These are phyloP conservation scores for Diaprepes abbreviatus DNA, from an alignment of 2,888 invertebrate genomes.

Conservation along the genomic window DNA sequence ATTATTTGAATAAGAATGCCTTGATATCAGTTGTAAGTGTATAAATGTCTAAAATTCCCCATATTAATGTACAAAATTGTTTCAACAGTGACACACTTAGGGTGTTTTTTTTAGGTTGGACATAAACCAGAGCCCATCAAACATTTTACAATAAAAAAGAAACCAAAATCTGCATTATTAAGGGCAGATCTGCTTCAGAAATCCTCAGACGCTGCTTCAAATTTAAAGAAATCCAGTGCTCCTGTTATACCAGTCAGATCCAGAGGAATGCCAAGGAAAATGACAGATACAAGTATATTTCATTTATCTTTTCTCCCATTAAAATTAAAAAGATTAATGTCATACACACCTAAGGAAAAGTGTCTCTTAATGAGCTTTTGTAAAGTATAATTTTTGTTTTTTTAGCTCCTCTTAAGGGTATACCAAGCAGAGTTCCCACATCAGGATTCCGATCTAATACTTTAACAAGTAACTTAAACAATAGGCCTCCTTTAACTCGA, in stretches of 20 bases:
- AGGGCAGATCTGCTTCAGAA: slow-evolving; percentile 92
- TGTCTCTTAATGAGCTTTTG: too few species aligned
- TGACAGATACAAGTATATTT: slow-evolving; percentile 97
- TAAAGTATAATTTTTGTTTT: too few species aligned
- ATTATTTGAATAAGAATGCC: slow-evolving; percentile 95
- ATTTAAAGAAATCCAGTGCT: slow-evolving; percentile 89
- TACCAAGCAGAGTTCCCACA: slow-evolving; percentile 85
- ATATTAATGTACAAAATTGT: neutral
- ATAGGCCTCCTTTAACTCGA: slow-evolving; percentile 73
- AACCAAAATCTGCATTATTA: slow-evolving; percentile 94
- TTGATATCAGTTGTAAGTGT: slow-evolving; percentile 85
- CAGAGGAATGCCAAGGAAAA: slow-evolving; percentile 92
- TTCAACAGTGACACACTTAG: neutral
- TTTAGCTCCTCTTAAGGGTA: slow-evolving; percentile 90
- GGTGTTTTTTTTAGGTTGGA: slow-evolving; percentile 73
- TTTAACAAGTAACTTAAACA: slow-evolving; percentile 67
- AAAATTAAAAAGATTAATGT: too few species aligned
- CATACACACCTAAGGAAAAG: too few species aligned
- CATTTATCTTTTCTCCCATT: too few species aligned
- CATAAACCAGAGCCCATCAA: slow-evolving; percentile 87
- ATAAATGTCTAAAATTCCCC: neutral
- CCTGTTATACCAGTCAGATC: slow-evolving; percentile 91
- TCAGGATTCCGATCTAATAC: slow-evolving; percentile 75
- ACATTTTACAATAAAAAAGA: slow-evolving; percentile 93
- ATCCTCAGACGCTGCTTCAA: slow-evolving; percentile 90